phyloP scores from a whole-genome alignment of 2,113 vertebrate genomes.

The Anseranas semipalmata region DNA sequence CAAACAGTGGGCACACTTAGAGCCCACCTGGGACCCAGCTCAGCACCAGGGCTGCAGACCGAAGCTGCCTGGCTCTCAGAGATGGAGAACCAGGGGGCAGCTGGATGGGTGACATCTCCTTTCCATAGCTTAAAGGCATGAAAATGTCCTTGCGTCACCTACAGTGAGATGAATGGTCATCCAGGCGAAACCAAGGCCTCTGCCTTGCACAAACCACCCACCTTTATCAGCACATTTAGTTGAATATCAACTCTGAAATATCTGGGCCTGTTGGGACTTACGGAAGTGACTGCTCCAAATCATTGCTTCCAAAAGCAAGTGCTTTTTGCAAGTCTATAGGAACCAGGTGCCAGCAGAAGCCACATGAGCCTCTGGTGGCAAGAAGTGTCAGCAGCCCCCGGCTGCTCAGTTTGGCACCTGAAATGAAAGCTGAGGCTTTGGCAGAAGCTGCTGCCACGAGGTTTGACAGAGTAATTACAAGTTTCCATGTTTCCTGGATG shows the following conservation, averaged over 20 bases:
- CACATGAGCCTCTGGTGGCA: neutral
- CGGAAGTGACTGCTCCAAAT: neutral
- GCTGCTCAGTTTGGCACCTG: neutral
- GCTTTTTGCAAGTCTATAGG: neutral
- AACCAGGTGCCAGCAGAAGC: neutral
- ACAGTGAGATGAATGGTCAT: neutral
- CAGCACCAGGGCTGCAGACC: neutral
- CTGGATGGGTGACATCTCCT: neutral
- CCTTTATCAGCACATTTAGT: neutral
- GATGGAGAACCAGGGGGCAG: neutral
- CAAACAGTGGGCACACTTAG: neutral
- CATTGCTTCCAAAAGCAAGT: neutral
- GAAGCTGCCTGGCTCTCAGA: neutral
- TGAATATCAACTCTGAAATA: neutral
- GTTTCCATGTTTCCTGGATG: neutral
- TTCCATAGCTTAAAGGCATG: neutral
- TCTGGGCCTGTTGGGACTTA: neutral
- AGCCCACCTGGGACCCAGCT: neutral
- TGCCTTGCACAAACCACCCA: neutral
- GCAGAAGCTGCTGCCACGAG: neutral
- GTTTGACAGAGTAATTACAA: neutral
- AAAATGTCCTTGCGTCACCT: neutral
- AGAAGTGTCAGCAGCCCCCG: neutral
- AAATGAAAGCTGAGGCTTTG: neutral
- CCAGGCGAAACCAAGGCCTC: neutral